A percentile compares a stretch with the other conserved stretches of the same genome.
Evolutionary conservation across 2,888 invertebrate genomes (phyloP).

Genomic region (Agrochola lota): DNA sequence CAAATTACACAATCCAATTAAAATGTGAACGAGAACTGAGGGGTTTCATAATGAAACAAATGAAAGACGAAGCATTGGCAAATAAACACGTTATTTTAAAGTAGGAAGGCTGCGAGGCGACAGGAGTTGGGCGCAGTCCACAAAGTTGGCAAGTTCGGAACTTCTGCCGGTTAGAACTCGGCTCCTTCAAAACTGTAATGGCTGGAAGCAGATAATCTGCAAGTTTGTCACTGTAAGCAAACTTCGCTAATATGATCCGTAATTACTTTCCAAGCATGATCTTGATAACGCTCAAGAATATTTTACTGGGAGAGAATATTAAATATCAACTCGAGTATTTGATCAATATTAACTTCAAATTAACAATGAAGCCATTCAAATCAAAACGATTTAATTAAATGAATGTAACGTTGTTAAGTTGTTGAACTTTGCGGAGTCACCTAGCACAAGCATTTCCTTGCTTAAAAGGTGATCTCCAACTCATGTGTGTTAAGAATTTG

Average conservation of each 20-base stretch:
- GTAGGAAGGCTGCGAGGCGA: conserved; percentile 71
- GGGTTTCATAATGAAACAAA: conserved; percentile 37
- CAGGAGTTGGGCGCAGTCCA: conserved; percentile 76
- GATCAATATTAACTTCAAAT: conserved; percentile 36
- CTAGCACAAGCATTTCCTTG: no score
- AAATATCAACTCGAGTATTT: conserved; percentile 42
- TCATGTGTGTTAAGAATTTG: no score
- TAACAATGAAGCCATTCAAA: conserved; percentile 19
- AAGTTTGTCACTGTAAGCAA: conserved; percentile 82
- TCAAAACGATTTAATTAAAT: conserved; percentile 14
- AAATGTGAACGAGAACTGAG: conserved; percentile 26
- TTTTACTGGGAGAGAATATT: conserved; percentile 51
- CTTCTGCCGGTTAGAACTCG: conserved; percentile 78
- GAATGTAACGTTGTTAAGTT: neutral
- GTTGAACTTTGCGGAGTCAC: neutral
- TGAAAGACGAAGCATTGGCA: conserved; percentile 64
- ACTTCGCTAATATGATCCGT: conserved; percentile 80
- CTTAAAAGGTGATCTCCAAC: no score
- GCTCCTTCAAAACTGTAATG: conserved; percentile 83
- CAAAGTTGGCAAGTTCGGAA: conserved; percentile 79
- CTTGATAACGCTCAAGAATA: conserved; percentile 64
- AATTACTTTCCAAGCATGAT: conserved; percentile 78
- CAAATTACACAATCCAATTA: conserved; percentile 52
- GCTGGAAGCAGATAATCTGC: conserved; percentile 83
- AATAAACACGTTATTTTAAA: conserved; percentile 77